Conservation (phyloP, 2,797 vertebrate genomes). For the Chaetophractus vellerosus region DNA sequence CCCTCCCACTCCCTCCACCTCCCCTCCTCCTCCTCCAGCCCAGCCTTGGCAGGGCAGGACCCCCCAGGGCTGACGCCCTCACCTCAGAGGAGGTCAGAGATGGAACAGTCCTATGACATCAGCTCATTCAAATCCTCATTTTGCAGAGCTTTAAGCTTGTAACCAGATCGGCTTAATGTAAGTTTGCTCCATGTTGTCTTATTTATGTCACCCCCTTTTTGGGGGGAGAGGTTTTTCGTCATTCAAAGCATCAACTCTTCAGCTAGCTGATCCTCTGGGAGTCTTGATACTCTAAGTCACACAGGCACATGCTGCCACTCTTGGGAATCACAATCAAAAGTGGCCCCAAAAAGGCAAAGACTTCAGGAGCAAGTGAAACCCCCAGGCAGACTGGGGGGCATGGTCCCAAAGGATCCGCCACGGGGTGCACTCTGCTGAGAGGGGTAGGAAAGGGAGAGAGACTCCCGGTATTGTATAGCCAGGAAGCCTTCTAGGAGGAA, state of each 20-base stretch:
- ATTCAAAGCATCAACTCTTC: constrained; percentile 64
- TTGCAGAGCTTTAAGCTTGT: background rate
- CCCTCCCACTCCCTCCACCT: constrained; percentile 81
- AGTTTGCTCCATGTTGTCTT: background rate
- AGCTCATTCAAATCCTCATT: background rate
- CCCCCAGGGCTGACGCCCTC: background rate
- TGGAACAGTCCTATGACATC: constrained; percentile 56
- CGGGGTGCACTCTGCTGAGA: background rate
- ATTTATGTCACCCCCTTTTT: background rate
- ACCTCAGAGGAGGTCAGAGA: constrained; percentile 22
- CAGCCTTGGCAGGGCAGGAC: constrained; percentile 57
- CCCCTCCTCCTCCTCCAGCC: constrained; percentile 65
- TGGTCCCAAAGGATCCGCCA: background rate
- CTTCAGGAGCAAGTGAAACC: background rate
- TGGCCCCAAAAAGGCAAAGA: background rate
- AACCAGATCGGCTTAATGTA: background rate
- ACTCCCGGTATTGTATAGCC: accelerated
- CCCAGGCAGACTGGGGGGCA: background rate
- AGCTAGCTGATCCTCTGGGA: background rate
- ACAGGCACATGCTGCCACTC: constrained; percentile 9
- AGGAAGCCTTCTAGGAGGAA: background rate
- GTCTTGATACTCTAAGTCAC: background rate
- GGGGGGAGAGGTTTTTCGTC: constrained; percentile 23
- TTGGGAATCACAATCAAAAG: background rate
- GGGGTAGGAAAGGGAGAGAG: background rate